These are phyloP conservation scores for Luffia ferchaultella DNA, from an alignment of 2,888 invertebrate genomes.

Conservation along the genomic window DNA sequence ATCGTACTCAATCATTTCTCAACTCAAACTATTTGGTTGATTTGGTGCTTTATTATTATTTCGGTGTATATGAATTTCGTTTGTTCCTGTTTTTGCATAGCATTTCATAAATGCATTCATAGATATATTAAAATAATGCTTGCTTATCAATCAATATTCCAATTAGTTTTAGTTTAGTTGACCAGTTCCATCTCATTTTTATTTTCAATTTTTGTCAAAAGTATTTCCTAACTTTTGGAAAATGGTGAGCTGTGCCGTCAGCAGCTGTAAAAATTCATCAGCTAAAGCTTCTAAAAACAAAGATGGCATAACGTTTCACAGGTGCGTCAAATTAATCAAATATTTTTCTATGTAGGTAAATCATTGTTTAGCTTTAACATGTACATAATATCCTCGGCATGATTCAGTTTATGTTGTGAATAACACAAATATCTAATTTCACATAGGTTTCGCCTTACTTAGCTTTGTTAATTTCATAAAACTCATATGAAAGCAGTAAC, in stretches of 20 bases:
- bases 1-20: no score
- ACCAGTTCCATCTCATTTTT: no score
- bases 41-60: no score
- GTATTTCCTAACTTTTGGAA: background rate
- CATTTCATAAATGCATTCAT: background rate
- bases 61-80: background rate
- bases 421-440: background rate
- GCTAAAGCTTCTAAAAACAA: conserved; percentile 42
- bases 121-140: background rate
- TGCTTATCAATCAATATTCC: background rate
- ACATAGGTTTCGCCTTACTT: background rate
- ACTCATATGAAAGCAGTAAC: background rate
- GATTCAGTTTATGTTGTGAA: background rate
- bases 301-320: conserved; percentile 49
- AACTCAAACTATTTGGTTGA: no score
- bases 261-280: conserved; percentile 40
- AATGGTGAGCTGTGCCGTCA: conserved; percentile 48
- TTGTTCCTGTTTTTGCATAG: background rate
- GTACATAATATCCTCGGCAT: no score
- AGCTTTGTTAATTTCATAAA: background rate
- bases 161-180: background rate
- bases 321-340: conserved; percentile 21
- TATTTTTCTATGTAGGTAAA: background rate
- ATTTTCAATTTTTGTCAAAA: no score
- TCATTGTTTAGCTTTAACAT: background rate